Evolutionary conservation across 2,888 invertebrate species (phyloP).

Genomic region (Nycteola revayana): DNA sequence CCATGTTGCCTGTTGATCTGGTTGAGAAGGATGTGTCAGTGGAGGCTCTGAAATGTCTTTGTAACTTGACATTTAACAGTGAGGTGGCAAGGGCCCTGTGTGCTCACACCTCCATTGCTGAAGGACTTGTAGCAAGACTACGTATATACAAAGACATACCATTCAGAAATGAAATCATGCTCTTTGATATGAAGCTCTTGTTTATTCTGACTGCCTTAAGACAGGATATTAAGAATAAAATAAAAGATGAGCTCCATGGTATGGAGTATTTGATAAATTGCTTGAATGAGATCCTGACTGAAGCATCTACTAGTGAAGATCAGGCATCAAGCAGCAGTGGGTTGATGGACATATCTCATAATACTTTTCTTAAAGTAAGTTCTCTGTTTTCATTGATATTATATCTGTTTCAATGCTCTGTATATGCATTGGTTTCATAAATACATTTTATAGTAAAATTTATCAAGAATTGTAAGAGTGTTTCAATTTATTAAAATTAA

Average conservation of each 20-base stretch:
- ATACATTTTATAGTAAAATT: too few relatives aligned
- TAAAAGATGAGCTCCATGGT: constrained; percentile 87
- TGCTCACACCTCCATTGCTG: constrained; percentile 83
- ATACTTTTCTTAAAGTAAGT: constrained; percentile 53
- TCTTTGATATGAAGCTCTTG: constrained; percentile 93
- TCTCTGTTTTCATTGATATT: constrained; percentile 2
- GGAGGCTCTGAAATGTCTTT: constrained; percentile 93
- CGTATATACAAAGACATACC: constrained; percentile 85
- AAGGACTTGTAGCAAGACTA: constrained; percentile 88
- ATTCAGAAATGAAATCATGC: constrained; percentile 87
- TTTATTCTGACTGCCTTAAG: constrained; percentile 94
- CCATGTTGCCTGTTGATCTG: constrained; percentile 52
- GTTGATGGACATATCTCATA: constrained; percentile 33
- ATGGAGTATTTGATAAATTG: constrained; percentile 85
- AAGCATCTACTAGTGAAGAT: constrained; percentile 45
- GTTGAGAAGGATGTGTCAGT: constrained; percentile 82
- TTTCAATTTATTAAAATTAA: too few relatives aligned
- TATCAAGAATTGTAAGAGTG: too few relatives aligned
- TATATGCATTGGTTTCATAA: too few relatives aligned
- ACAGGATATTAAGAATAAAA: constrained; percentile 84
- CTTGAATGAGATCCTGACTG: constrained; percentile 84
- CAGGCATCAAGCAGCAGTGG: constrained; percentile 43
- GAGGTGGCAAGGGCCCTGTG: constrained; percentile 66
- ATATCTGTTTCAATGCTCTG: too few relatives aligned
- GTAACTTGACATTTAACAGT: constrained; percentile 92